Evolutionary conservation across 1,140 invertebrate genomes (phyloP), one percentile per base, ranked within the genome.

Genomic region (Adoxophyes honmai): DNA sequence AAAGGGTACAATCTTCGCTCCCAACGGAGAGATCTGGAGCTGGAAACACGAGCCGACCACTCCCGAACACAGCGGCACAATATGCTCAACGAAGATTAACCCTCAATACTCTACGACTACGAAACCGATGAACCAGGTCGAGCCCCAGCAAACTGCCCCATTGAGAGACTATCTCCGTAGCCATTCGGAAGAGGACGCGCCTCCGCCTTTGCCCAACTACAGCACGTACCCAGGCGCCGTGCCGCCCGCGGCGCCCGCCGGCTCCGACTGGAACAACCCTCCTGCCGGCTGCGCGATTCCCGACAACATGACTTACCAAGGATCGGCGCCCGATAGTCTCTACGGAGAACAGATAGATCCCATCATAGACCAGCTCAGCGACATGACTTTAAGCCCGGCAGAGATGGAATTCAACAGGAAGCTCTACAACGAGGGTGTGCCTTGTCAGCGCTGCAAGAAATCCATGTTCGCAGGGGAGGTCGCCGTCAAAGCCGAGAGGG

Each of bases 401-500:
- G 86, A 89, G 66, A 54, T 85, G 58, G 86, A 89, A 54, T 87
- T 87, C 52, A 85, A 86, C 59, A 84, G 85, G 52, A 84, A 87
- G 57, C 64, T 89, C 9, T 81, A 87, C 57, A 86, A 86, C 64
- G 78, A 89, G 73, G 81, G 86, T 34, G 75, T 89, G 18, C 78
- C 85, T 4, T 93, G 93, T 68, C 89, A 92, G 53, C 89, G 91
- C 54, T 93, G 93, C 68, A 89, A 73, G 57, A 92, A 88, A 66
- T 75, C 75, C 56, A 96, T 89, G 72, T 91, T 84, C 69, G 86
- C 92, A n/a, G 95, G 95, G 0, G 94, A 96, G 65, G 94, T 98
- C 35, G 95, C 94, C 0, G 94, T 98, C 0, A 94, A 94, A 66
- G 95, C 95, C 1, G 96, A 96, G 60, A 91, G 96, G 63, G 94